These are phyloP conservation scores for Chondrosia reniformis DNA, from an alignment of 37 sponge, comb jelly and placozoan genomes.

Conservation along the genomic window DNA sequence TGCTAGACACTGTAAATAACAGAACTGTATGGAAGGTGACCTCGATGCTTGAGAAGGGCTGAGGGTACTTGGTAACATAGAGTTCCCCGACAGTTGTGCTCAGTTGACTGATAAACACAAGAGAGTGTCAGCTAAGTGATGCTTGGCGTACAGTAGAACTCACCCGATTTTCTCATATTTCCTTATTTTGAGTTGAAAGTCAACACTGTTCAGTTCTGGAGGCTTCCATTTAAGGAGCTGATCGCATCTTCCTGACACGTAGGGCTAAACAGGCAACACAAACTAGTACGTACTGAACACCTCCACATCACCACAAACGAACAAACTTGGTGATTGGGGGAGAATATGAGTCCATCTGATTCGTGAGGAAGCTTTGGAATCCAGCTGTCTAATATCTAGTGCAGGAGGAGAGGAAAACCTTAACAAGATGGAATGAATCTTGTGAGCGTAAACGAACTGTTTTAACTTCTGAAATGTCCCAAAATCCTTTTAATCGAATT, in stretches of 20 bases:
- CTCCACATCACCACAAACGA: slow-evolving; percentile 17
- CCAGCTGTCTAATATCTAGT: slow-evolving; percentile 72
- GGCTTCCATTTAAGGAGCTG: slow-evolving; percentile 97
- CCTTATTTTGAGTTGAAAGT: slow-evolving; percentile 79
- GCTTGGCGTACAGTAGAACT: background rate
- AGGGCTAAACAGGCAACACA: slow-evolving; percentile 46
- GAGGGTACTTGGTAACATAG: slow-evolving; percentile 52
- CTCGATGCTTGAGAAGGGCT: slow-evolving; percentile 51
- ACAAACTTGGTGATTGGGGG: slow-evolving; percentile 70
- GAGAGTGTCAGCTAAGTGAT: background rate
- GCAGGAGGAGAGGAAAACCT: background rate
- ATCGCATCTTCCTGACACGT: slow-evolving; percentile 66
- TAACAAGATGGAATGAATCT: too few relatives aligned
- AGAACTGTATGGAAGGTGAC: too few relatives aligned
- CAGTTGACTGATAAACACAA: slow-evolving; percentile 35
- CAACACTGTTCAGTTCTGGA: slow-evolving; percentile 85
- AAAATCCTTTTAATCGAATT: slow-evolving; percentile 76
- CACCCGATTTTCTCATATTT: slow-evolving; percentile 57
- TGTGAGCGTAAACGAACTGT: too few relatives aligned
- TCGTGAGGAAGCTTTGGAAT: slow-evolving; percentile 77
- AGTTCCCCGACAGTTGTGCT: slow-evolving; percentile 66
- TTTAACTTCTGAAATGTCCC: slow-evolving; percentile 58
- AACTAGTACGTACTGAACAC: background rate
- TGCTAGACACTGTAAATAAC: background rate
- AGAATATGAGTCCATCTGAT: slow-evolving; percentile 90